phyloP scores from a whole-genome alignment of 2,113 vertebrate genomes.

The Saguinus midas region DNA sequence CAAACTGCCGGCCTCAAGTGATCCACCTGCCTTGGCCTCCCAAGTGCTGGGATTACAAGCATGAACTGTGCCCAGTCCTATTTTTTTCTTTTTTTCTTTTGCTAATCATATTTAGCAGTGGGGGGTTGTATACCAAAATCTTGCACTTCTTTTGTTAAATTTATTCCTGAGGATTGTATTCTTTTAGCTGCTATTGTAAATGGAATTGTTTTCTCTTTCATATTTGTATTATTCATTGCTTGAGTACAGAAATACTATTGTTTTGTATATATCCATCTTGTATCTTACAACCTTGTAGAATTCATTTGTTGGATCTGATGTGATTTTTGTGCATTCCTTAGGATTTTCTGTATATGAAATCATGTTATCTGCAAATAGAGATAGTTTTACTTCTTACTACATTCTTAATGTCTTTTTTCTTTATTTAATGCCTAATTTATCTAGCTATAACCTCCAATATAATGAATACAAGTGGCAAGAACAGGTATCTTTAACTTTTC shows the following conservation, averaged over 20 bases:
- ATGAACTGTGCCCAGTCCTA: no score
- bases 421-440: neutral
- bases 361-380: neutral
- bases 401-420: neutral
- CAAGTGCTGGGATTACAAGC: no score
- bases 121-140: neutral
- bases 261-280: neutral
- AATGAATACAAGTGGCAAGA: neutral
- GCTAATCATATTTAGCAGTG: no score
- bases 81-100: no score
- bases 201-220: conserved; percentile 7
- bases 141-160: neutral
- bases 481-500: neutral
- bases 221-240: neutral
- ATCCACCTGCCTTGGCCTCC: no score
- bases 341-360: neutral
- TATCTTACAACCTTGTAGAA: neutral
- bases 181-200: neutral
- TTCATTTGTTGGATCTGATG: neutral
- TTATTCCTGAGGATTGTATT: neutral
- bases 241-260: neutral
- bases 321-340: neutral
- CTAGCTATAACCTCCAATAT: neutral
- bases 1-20: no score
- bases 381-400: neutral